phyloP scores from a whole-genome alignment of 2,888 invertebrate genomes.

The Cristatella mucedo region DNA sequence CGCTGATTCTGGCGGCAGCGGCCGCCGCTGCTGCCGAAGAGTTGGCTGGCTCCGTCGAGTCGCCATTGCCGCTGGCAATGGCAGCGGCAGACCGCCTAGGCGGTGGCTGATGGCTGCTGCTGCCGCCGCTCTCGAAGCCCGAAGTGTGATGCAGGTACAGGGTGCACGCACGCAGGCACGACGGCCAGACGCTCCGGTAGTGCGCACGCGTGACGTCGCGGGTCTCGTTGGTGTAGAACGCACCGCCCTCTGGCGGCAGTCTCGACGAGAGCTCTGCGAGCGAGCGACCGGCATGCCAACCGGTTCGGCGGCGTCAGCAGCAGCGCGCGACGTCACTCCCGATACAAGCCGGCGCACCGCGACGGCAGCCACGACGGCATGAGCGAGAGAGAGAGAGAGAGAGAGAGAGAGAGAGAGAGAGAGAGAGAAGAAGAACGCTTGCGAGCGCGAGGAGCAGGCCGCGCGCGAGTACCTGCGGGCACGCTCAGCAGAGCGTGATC shows the following conservation, averaged over 20 bases:
- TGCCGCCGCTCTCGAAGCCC: no score
- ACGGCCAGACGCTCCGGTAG: conserved; percentile 82
- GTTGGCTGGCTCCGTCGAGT: no score
- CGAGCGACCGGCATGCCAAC: conserved; percentile 1
- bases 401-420: no score
- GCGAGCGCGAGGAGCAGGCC: neutral
- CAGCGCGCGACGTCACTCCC: no score
- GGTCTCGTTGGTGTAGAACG: conserved; percentile 91
- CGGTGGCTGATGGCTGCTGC: no score
- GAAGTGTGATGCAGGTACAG: conserved; percentile 66
- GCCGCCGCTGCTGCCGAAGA: no score
- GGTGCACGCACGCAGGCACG: conserved; percentile 78
- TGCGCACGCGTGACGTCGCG: conserved; percentile 80
- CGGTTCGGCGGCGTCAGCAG: conserved; percentile 14
- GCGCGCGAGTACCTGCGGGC: conserved; percentile 43
- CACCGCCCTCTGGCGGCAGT: conserved; percentile 59
- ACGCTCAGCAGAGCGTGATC: conserved; percentile 85
- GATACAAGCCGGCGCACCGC: no score
- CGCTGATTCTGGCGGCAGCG: no score
- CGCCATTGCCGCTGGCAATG: conserved; percentile 12
- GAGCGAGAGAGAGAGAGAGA: no score
- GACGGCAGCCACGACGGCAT: no score
- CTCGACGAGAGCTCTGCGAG: conserved; percentile 85
- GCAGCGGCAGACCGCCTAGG: no score
- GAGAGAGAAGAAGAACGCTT: conserved; percentile 3